Base-by-base conservation (phyloP, 2,888 invertebrate genomes). In the Bombylius discolor region DNA sequence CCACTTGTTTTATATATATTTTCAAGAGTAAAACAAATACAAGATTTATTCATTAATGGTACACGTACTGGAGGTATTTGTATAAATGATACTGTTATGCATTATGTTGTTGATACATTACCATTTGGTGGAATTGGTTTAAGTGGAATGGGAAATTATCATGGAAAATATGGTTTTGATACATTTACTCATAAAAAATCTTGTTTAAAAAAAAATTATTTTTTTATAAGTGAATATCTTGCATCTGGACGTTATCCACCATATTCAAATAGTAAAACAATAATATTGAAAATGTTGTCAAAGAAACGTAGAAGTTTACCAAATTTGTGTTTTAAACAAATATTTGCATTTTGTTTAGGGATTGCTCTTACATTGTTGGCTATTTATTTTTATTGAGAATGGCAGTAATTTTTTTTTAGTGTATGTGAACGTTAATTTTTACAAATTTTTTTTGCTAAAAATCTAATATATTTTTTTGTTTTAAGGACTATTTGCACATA, bases 101-200 rank as follows among this genome's bases (percentile, higher is more conserved):
- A 94, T 72, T 87, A 82, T 73, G 78, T 78, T 74, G 94, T 94
- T 75, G 89, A 89, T 54, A 83, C 87, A 14, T 75, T 99, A 59
- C 98, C 98, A 3, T 99, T 99, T 73, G 98, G 99, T 54, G 99
- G 99, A 9, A 91, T 99, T 53, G 99, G 99, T 5, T 71, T 77
- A 64, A 95, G 95, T 69, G 99, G 99, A 51, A 91, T 95, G 77
- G 96, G 96, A 47, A 75, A 81, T 0, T 98, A 98, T 75, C 97
- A 98, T 74, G 99, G 98, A 56, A 87, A 87, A 72, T 78, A 81
- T 63, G 84, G 89, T 1, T 98, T 90, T 67, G 91, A 97, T 63
- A 91, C 94, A 0, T 99, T 99, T 75, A 85, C 89, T 1, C 98
- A 99, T 74, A 85, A 87, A 68, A 94, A 95, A 73, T 82, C 87